A percentile compares a stretch with the other conserved stretches of the same genome.
These are phyloP conservation scores for Chinchilla lanigera DNA, from an alignment of 2,113 vertebrate genomes.

Conservation along the genomic window DNA sequence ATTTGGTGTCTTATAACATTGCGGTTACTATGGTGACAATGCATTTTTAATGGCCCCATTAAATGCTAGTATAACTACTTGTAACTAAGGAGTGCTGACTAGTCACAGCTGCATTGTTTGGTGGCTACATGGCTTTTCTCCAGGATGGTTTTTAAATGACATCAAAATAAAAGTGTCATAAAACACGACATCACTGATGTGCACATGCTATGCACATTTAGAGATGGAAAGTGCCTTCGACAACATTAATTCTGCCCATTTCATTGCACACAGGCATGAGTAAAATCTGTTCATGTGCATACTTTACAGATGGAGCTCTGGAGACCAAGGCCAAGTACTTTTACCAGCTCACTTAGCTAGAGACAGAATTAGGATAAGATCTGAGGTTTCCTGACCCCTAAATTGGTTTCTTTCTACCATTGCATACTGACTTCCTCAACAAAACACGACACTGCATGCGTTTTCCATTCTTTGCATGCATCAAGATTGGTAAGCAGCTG, in stretches of 20 bases:
- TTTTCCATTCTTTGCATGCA: not conserved
- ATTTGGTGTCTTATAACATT: constrained; percentile 73
- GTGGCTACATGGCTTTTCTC: constrained; percentile 61
- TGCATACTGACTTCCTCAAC: not conserved
- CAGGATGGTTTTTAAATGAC: constrained; percentile 50
- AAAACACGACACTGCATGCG: not conserved
- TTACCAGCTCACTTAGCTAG: not conserved
- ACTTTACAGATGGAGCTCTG: constrained; percentile 4
- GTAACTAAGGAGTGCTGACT: constrained; percentile 79
- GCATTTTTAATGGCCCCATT: constrained; percentile 86
- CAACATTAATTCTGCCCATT: not conserved
- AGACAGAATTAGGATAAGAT: not conserved
- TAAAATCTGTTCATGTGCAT: not conserved
- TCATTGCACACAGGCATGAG: not conserved
- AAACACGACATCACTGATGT: constrained; percentile 46
- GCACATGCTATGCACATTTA: not conserved
- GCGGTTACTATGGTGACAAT: constrained; percentile 85
- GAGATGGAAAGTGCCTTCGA: constrained; percentile 29
- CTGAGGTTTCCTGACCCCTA: not conserved
- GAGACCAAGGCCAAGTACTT: constrained; percentile 3
- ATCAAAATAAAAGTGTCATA: constrained; percentile 65
- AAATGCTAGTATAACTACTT: constrained; percentile 78
- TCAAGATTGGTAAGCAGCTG: not conserved
- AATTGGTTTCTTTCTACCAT: not conserved
- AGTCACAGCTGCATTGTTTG: constrained; percentile 77